Conservation (phyloP, 2,113 vertebrate genomes). For the Xerus inauris region DNA sequence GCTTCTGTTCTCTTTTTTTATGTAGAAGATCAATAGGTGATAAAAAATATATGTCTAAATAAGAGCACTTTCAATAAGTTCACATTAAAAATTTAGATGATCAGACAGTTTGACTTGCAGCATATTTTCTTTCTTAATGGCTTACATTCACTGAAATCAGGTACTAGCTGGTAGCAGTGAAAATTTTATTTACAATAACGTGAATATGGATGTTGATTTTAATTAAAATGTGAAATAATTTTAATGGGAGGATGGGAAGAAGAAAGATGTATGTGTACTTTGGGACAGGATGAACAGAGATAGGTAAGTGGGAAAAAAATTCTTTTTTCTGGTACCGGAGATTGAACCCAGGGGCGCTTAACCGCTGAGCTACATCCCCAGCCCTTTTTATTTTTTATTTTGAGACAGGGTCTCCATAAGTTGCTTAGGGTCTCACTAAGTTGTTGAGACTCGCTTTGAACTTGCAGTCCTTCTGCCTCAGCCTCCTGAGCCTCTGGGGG, state of each 20-base stretch:
- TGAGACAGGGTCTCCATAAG: no score
- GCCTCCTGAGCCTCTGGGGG: neutral
- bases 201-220: neutral
- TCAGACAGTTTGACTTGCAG: neutral
- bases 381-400: no score
- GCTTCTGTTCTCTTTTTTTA: neutral
- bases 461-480: no score
- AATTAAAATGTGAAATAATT: neutral
- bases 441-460: no score
- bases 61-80: slow-evolving; percentile 26
- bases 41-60: neutral
- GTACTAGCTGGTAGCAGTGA: neutral
- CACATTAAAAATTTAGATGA: slow-evolving; percentile 46
- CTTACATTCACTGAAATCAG: neutral
- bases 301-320: neutral
- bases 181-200: slow-evolving; percentile 19
- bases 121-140: neutral
- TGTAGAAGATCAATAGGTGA: neutral
- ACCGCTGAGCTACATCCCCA: no score
- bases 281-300: neutral
- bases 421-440: no score
- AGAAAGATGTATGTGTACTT: neutral
- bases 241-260: neutral
- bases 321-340: neutral
- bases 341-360: no score